These are phyloP conservation scores for Tuta absoluta DNA, from an alignment of 2,888 invertebrate genomes.

Conservation along the genomic window DNA sequence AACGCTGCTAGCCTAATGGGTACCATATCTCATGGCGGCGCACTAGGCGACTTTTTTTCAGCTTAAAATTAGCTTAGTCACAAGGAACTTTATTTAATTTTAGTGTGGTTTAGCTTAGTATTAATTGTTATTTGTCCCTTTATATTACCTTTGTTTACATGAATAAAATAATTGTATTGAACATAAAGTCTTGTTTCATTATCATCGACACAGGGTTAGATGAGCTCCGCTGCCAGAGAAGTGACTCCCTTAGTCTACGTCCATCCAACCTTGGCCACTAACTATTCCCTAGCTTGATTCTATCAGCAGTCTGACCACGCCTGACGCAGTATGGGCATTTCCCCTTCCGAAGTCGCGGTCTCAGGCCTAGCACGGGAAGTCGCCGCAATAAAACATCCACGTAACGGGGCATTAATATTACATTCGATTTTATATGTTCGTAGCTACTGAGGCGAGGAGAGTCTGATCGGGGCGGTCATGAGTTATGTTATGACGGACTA, in stretches of 20 bases:
- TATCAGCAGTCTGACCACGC: slow-evolving; percentile 6
- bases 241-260: background rate
- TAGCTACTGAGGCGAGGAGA: background rate
- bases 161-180: no score
- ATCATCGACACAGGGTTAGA: background rate
- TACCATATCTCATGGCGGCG: no score
- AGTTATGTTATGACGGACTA: background rate
- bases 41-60: no score
- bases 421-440: background rate
- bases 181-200: background rate
- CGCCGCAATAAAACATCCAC: slow-evolving; percentile 3
- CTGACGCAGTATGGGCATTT: slow-evolving; percentile 21
- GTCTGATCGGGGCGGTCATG: background rate
- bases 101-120: no score
- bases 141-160: no score
- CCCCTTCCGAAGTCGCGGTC: slow-evolving; percentile 14
- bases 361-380: slow-evolving; percentile 25
- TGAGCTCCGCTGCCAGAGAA: background rate
- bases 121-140: no score
- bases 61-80: no score
- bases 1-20: no score
- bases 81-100: no score
- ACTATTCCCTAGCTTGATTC: background rate
- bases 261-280: background rate
- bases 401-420: slow-evolving; percentile 17